phyloP scores from a whole-genome alignment of 1,140 invertebrate genomes.

The silkworm (Bombyx mori) region ASM3026992v2 NC_085127.1:8548501-8549000 shows the following conservation, averaged over 20 bases:
- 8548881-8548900: constrained; percentile 1
- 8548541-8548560: no score
- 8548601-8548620: not conserved
- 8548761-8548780: constrained; percentile 6
- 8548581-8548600: not conserved
- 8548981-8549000: constrained; percentile 2
- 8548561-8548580: no score
- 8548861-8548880: constrained; percentile 5
- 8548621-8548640: not conserved
- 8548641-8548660: no score
- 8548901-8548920: constrained; percentile 5
- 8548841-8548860: no score
- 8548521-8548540: no score
- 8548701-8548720: no score
- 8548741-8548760: constrained; percentile 10
- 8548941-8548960: constrained; percentile 14
- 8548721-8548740: not conserved
- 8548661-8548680: no score
- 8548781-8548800: no score
- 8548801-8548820: no score
- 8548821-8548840: no score
- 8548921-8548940: constrained; percentile 2
- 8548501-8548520: no score
- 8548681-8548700: no score
- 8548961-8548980: constrained; percentile 8